phyloP scores from a whole-genome alignment of 2,113 vertebrate genomes.

The Gasterosteus nipponicus region DNA sequence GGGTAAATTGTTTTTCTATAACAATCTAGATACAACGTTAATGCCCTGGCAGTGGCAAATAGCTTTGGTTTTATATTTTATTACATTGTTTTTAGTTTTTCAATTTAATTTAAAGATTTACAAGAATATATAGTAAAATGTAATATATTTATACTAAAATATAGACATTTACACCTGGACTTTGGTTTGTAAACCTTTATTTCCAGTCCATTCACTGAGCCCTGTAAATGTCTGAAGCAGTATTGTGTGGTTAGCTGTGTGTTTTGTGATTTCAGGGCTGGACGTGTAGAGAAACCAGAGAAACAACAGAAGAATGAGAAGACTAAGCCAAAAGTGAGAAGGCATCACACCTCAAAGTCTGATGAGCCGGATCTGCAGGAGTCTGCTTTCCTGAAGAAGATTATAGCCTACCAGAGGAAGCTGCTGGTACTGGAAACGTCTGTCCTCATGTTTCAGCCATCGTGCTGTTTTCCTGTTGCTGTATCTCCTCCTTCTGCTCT shows the following conservation, averaged over 20 bases:
- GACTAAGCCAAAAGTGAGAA: slow-evolving; percentile 84
- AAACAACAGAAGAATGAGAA: slow-evolving; percentile 86
- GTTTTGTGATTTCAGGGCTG: slow-evolving; percentile 73
- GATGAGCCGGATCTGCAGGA: slow-evolving; percentile 92
- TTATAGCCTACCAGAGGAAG: slow-evolving; percentile 94
- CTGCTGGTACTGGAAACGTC: slow-evolving; percentile 84
- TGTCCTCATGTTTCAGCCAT: not conserved
- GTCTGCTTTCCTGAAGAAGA: slow-evolving; percentile 96
- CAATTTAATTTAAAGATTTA: too few species aligned
- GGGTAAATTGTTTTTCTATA: too few species aligned
- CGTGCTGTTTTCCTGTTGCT: not conserved
- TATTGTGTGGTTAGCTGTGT: not conserved
- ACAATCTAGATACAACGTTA: too few species aligned
- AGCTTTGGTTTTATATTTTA: too few species aligned
- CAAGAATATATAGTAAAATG: not conserved
- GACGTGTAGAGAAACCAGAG: slow-evolving; percentile 79
- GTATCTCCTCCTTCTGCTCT: not conserved
- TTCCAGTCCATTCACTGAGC: not conserved
- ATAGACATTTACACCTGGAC: not conserved
- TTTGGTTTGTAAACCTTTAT: not conserved
- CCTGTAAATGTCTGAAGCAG: not conserved
- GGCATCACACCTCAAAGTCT: slow-evolving; percentile 82
- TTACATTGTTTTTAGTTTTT: too few species aligned
- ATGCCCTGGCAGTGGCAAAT: too few species aligned
- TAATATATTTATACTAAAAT: not conserved